Evolutionary conservation across 2,797 vertebrate genomes (phyloP), one percentile per base, ranked within the genome.

Genomic region (Centroberyx gerrardi): DNA sequence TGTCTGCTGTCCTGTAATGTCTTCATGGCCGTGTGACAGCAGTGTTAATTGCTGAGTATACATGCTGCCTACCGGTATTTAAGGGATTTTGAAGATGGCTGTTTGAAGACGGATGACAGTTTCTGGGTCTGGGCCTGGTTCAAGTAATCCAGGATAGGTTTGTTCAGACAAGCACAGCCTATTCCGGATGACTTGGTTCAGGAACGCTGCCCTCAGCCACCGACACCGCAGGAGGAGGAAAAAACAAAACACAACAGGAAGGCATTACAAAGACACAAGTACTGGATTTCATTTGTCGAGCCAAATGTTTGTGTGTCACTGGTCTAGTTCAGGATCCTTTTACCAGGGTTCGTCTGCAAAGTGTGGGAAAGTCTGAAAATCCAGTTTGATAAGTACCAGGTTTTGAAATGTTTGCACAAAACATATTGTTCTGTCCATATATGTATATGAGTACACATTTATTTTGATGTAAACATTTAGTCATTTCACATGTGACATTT

Each of bases 131-230:
- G 94, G 83, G 95, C 97, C 96, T 82, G 96, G 88, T 99, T 99
- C 98, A 99, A 99, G 98, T 99, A 99, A 99, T 99, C 97, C 98
- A 99, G 98, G 98, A 99, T 99, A 99, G 98, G 98, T 97, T 99
- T 97, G 96, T 94, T 94, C 93, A 95, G 90, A 93, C 91, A 92
- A 94, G 92, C 88, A 94, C 94, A 97, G 97, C 98, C 97, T 99
- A 96, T 98, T 98, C 97, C 93, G 83, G 97, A 96, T 97, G 96
- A 98, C 97, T 99, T 99, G 98, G 96, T 94, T 96, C 96, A 90
- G 96, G 98, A 96, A 94, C 91, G 88, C 62, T 59, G 72, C 89
- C 91, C 86, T 86, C 72, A 86, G 61, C 68, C 63, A 9, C 80
- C 54, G 31, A 55, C 72, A 0, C 77, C 10, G 6, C 81, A 38